Conservation (phyloP, 2,888 invertebrate species). For the Lasioglossum calceatum region DNA sequence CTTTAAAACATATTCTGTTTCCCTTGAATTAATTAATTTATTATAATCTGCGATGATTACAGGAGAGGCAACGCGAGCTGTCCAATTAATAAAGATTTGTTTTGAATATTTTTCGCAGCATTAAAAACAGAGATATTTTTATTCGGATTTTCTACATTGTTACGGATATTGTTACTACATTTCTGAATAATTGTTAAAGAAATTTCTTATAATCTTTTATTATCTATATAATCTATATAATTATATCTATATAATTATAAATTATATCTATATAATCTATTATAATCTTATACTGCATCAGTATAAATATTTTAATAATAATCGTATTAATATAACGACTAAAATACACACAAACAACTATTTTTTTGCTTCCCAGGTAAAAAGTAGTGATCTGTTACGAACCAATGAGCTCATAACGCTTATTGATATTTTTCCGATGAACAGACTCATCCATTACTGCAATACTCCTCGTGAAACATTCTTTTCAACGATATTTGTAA, state of each 20-base stretch:
- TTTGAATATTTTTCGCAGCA: background rate
- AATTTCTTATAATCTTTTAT: background rate
- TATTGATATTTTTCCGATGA: slow-evolving; percentile 43
- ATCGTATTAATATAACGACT: background rate
- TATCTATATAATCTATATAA: no score
- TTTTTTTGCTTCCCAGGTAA: background rate
- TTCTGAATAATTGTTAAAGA: background rate
- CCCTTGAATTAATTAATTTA: background rate
- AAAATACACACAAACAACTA: background rate
- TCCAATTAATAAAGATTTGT: background rate
- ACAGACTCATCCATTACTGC: slow-evolving; percentile 22
- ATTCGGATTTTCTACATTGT: background rate
- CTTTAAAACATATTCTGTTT: background rate
- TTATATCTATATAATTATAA: no score
- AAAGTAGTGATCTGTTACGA: slow-evolving; percentile 28
- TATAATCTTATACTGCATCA: background rate
- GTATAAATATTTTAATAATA: background rate
- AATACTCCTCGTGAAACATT: slow-evolving; percentile 17
- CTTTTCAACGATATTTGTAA: background rate
- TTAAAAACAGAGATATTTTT: background rate
- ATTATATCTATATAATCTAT: no score
- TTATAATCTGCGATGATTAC: background rate
- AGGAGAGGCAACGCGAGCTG: background rate
- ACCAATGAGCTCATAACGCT: slow-evolving; percentile 24
- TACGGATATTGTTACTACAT: background rate